A percentile compares a stretch with the other conserved stretches of the same genome.
phyloP scores from a whole-genome alignment of 2,797 vertebrate species.

The Acanthiza pusilla region DNA sequence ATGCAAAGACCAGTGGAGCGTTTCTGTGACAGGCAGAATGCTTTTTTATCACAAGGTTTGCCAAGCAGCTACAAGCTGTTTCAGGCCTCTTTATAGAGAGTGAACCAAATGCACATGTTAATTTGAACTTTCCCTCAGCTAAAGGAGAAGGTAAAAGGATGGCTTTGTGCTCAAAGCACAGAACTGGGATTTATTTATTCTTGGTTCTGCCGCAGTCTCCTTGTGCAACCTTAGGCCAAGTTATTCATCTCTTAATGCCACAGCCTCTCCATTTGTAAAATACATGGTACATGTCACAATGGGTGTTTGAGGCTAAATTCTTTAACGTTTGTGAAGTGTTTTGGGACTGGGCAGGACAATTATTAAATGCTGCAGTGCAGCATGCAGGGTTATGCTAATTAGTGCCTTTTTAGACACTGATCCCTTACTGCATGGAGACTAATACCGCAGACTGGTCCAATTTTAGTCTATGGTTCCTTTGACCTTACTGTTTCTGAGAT shows the following conservation, averaged over 20 bases:
- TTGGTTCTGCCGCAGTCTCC: background rate
- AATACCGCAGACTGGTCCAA: background rate
- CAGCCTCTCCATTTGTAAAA: background rate
- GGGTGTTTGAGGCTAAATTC: background rate
- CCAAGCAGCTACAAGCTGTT: constrained; percentile 32
- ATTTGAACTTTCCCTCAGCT: constrained; percentile 19
- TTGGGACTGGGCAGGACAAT: background rate
- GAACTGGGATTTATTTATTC: background rate
- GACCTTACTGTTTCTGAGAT: background rate
- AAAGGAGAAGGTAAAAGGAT: constrained; percentile 1
- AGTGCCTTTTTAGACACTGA: background rate
- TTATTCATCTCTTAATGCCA: background rate
- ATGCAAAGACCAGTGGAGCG: background rate
- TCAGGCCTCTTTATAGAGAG: background rate
- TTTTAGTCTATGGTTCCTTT: background rate
- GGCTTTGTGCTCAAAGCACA: background rate
- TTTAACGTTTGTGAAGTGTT: background rate
- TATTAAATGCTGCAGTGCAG: background rate
- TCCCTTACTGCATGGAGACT: background rate
- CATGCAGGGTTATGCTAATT: background rate
- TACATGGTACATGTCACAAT: background rate
- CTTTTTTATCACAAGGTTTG: constrained; percentile 30
- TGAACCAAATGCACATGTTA: background rate
- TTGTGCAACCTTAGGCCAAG: background rate
- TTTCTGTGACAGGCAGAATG: constrained; percentile 16